Evolutionary conservation across 2,888 invertebrate genomes (phyloP), one percentile per base, ranked within the genome.

Genomic region (Anagyrus pseudococci): DNA sequence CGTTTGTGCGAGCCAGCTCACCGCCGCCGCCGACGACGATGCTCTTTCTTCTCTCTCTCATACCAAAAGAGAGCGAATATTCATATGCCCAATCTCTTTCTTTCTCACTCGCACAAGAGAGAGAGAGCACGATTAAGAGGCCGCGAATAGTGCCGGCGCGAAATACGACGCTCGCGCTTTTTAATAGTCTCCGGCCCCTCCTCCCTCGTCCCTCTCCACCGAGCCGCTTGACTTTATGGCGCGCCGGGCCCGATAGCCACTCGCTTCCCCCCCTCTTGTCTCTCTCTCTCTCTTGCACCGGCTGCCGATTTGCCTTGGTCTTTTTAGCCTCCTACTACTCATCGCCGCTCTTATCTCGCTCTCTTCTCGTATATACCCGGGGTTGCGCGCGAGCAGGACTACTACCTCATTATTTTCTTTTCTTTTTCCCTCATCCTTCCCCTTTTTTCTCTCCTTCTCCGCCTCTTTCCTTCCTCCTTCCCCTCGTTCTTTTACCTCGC

Each of bases 41-140:
- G n/a, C n/a, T n/a, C n/a, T n/a, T n/a, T n/a, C n/a, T n/a, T n/a
- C n/a, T n/a, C n/a, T n/a, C n/a, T n/a, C n/a, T 46, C 53, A 29
- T 29, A 58, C 10, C 23, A 25, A 52, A 22, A 46, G 55, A 55
- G 55, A 46, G 19, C 40, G 50, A 37, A 40, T 50, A 61, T 65
- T 61, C 58, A 61, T 61, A 65, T 61, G 61, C 53, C 54, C 58
- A 48, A 47, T 46, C 53, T 43, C 53, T 55, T n/a, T n/a, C 53
- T 10, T 19, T n/a, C 17, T 17, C 17, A 44, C 25, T n/a, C 22
- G 22, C 13, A 22, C 22, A 29, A 49, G 29, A 29, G 49, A 49
- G 49, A 49, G 19, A 20, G 52, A 7, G 50, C 25, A 44, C 50
- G 65, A 65, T 58, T 54, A 54, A 58, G 62, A 62, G 62, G 49